Evolutionary conservation across 1,140 invertebrate genomes (phyloP).

Genomic region (Leptopilina clavipes): DNA sequence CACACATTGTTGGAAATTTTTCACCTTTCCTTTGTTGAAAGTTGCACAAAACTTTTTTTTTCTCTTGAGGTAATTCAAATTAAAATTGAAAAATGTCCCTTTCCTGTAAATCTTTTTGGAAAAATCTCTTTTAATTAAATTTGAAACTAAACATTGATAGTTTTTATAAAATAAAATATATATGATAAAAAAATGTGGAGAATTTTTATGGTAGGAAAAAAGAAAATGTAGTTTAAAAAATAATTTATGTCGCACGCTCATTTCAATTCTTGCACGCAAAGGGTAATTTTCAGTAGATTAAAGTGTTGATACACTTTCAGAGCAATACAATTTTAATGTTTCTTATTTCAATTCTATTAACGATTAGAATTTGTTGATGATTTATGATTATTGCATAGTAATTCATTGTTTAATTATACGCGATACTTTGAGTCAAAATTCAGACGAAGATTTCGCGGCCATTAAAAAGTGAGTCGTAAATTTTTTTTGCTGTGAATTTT

Average conservation of each 20-base stretch:
- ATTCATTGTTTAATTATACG: too few relatives aligned
- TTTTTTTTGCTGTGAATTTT: too few relatives aligned
- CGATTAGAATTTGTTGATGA: neutral
- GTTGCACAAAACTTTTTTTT: neutral
- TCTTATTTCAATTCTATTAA: neutral
- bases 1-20: neutral
- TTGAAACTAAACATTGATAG: too few relatives aligned
- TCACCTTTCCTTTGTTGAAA: neutral
- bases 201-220: neutral
- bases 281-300: neutral
- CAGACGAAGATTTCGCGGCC: too few relatives aligned
- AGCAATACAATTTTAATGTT: neutral
- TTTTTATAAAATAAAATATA: too few relatives aligned
- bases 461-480: too few relatives aligned
- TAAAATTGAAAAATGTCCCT: neutral
- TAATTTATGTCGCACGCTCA: neutral
- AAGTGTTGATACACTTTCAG: neutral
- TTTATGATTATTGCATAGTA: too few relatives aligned
- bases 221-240: neutral
- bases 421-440: too few relatives aligned
- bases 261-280: constrained; percentile 8
- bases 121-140: neutral
- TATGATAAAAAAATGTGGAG: too few relatives aligned
- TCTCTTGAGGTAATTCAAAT: neutral
- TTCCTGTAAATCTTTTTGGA: neutral